A percentile compares a stretch with the other conserved stretches of the same genome.
Evolutionary conservation across 2,888 invertebrate species (phyloP).

Genomic region (Emmelina monodactyla): DNA sequence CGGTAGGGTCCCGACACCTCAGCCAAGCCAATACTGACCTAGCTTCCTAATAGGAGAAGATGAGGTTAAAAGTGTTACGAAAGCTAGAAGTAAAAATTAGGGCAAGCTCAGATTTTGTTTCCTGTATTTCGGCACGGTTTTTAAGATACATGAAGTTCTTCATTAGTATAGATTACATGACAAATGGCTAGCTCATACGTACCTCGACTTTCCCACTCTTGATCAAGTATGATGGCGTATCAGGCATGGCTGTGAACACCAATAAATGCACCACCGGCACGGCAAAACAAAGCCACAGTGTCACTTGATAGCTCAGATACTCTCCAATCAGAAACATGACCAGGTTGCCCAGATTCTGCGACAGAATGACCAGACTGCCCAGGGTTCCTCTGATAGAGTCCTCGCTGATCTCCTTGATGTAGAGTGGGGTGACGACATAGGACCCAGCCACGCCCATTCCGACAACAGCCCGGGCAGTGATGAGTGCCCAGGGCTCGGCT

Average conservation of each 20-base stretch:
- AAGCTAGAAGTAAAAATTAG: too few species aligned
- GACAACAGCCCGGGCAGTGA: slow-evolving; percentile 44
- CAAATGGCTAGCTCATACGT: too few species aligned
- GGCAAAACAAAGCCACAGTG: slow-evolving; percentile 45
- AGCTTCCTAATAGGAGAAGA: slow-evolving; percentile 51
- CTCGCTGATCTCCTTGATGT: slow-evolving; percentile 57
- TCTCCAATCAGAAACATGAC: slow-evolving; percentile 47
- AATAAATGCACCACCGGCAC: slow-evolving; percentile 46
- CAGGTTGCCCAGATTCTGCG: slow-evolving; percentile 50
- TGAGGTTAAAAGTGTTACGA: too few species aligned
- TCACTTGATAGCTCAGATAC: slow-evolving; percentile 42
- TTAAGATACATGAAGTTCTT: too few species aligned
- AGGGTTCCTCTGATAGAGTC: slow-evolving; percentile 48
- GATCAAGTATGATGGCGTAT: slow-evolving; percentile 49
- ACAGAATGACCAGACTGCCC: slow-evolving; percentile 46
- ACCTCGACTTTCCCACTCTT: slow-evolving; percentile 53
- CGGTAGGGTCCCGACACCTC: slow-evolving; percentile 39
- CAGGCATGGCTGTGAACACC: slow-evolving; percentile 48
- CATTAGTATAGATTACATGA: too few species aligned
- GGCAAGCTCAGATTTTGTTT: too few species aligned
- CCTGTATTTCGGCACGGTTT: too few species aligned
- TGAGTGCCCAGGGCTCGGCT: slow-evolving; percentile 48
- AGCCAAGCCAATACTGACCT: slow-evolving; percentile 49
- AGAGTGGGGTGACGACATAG: slow-evolving; percentile 52
- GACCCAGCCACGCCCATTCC: slow-evolving; percentile 49